phyloP scores from a whole-genome alignment of 1,140 invertebrate species.

The Charaxes varanes region DNA sequence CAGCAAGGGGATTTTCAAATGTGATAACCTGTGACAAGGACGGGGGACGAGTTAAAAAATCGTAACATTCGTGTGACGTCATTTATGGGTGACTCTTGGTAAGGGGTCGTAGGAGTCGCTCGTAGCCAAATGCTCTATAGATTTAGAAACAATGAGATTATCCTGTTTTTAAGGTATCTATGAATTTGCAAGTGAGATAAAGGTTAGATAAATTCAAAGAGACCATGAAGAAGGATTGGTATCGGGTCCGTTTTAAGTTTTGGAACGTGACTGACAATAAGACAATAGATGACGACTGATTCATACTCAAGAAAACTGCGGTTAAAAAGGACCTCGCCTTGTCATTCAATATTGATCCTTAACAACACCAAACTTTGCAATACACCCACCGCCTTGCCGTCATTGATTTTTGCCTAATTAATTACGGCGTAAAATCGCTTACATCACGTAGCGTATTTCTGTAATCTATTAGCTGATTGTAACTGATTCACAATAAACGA shows the following conservation, averaged over 20 bases:
- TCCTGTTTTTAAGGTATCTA: too few relatives aligned
- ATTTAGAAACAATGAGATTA: too few relatives aligned
- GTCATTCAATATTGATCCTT: slow-evolving; percentile 10
- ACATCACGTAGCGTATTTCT: slow-evolving; percentile 20
- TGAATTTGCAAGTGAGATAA: too few relatives aligned
- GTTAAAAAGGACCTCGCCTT: slow-evolving; percentile 7
- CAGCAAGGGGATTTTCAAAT: too few relatives aligned
- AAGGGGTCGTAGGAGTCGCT: too few relatives aligned
- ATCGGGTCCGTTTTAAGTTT: slow-evolving; percentile 20
- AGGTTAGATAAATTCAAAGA: slow-evolving; percentile 10
- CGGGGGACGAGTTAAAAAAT: too few relatives aligned
- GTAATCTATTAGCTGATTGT: slow-evolving; percentile 59
- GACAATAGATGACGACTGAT: slow-evolving; percentile 27
- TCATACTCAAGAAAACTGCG: slow-evolving; percentile 18
- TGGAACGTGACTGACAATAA: slow-evolving; percentile 19
- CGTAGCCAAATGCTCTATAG: too few relatives aligned
- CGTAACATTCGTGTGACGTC: too few relatives aligned
- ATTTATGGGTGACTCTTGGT: too few relatives aligned
- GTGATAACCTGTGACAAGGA: too few relatives aligned
- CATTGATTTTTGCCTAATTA: slow-evolving; percentile 18
- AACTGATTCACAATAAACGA: slow-evolving; percentile 37
- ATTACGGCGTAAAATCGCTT: slow-evolving; percentile 18
- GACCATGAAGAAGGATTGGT: slow-evolving; percentile 14
- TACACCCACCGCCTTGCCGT: slow-evolving; percentile 3
- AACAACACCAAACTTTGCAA: slow-evolving; percentile 11